Base-by-base conservation (phyloP, 2,888 invertebrate genomes). In the Andrena minutula region DNA sequence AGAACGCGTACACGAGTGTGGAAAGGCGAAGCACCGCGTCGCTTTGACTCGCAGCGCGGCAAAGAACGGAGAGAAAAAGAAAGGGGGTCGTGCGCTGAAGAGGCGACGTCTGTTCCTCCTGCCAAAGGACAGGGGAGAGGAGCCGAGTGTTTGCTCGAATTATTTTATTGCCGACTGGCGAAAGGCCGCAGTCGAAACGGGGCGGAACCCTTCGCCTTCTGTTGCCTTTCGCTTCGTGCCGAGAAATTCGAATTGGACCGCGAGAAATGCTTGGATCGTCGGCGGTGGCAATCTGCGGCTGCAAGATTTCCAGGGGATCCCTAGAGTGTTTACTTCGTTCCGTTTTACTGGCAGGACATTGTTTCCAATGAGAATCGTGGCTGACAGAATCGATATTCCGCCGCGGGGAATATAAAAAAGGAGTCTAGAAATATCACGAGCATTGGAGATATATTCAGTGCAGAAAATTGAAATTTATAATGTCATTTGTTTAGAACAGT, bases 71-170 rank as follows among this genome's bases (percentile, higher is more conserved):
- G 49, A 71, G 35, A 60, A 61, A 63, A 65, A 71, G 78, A 77
- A 84, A 82, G 70, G 84, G 79, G 85, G 71, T 79, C 81, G 82
- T 4, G 65, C 65, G 65, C 78, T 86, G 71, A 60, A 86, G 86
- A 65, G 84, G 72, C 80, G 72, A 65, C 76, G 86, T 84, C 78
- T 85, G 82, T 82, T 65, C 74, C 80, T 65, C 74, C 61, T 56
- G 56, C 60, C 64, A 78, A 79, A 75, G 75, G 68, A 78, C 61
- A 66, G 47, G 76, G 56, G 56, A 56, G 72, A 73, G 64, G 61
- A 82, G 74, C 68, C 41, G 69, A 86, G 85, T 86, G 66, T 86
- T 84, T 86, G 82, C 76, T 66, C 63, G 58, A 80, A 82, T 87
- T 80, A 75, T 78, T 86, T 84, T 84, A 84, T 84, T 61, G 79